Evolutionary conservation across 2,888 invertebrate species (phyloP).

Genomic region (Unio delphinus): DNA sequence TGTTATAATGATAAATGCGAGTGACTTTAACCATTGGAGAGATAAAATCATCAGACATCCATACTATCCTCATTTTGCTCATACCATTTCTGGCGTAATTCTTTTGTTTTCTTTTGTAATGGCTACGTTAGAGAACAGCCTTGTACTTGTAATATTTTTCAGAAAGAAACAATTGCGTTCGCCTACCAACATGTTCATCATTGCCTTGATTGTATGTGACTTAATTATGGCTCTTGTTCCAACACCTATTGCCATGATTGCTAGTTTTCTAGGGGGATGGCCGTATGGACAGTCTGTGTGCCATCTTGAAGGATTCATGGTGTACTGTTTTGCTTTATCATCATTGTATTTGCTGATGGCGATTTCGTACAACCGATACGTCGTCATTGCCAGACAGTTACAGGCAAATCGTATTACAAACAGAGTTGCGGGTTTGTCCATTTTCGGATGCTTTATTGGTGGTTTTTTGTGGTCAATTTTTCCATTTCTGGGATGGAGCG

Average conservation of each 20-base stretch:
- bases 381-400: constrained; percentile 57
- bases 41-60: constrained; percentile 12
- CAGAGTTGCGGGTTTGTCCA: constrained; percentile 31
- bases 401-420: constrained; percentile 42
- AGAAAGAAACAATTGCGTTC: constrained; percentile 50
- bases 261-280: constrained; percentile 39
- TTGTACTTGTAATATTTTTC: constrained; percentile 39
- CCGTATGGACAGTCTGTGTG: constrained; percentile 44
- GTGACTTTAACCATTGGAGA: too few relatives aligned
- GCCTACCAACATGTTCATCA: constrained; percentile 56
- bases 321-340: constrained; percentile 53
- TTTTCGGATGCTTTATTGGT: constrained; percentile 33
- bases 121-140: constrained; percentile 40
- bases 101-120: constrained; percentile 22
- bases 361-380: constrained; percentile 57
- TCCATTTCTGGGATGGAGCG: constrained; percentile 61
- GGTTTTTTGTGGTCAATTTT: constrained; percentile 53
- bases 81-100: constrained; percentile 14
- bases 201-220: constrained; percentile 48
- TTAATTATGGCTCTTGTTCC: constrained; percentile 45
- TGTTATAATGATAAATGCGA: too few relatives aligned
- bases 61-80: constrained; percentile 19
- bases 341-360: constrained; percentile 57
- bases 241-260: constrained; percentile 34
- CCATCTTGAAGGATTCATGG: constrained; percentile 51